These are phyloP conservation scores for Montipora sp. DNA, from an alignment of 64 coral and sea anemone genomes.

Conservation along the genomic window DNA sequence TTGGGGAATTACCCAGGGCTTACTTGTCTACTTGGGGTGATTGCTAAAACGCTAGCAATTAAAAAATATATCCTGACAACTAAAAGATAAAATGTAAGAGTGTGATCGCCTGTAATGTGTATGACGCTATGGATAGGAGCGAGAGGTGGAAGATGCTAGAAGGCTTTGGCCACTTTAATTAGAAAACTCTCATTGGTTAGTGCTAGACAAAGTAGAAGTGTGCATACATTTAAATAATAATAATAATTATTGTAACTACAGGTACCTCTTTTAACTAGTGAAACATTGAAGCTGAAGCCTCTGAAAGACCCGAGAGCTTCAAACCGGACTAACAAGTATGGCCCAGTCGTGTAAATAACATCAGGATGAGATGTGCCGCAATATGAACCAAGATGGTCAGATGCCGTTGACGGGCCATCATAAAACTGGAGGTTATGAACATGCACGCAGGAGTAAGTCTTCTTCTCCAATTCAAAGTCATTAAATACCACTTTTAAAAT, in stretches of 20 bases:
- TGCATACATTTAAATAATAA: neutral
- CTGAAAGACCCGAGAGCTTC: neutral
- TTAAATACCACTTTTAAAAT: constrained; percentile 5
- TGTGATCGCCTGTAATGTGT: too few species aligned
- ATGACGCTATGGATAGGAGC: too few species aligned
- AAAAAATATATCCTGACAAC: too few species aligned
- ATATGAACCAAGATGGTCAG: neutral
- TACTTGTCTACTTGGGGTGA: too few species aligned
- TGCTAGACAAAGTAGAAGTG: too few species aligned
- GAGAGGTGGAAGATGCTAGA: too few species aligned
- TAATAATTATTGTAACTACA: neutral
- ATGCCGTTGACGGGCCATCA: neutral
- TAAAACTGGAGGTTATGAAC: neutral
- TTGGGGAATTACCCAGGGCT: too few species aligned
- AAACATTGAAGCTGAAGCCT: constrained; percentile 4
- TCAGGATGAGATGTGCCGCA: neutral
- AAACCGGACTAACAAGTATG: neutral
- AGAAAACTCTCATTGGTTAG: too few species aligned
- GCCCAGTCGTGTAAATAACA: constrained; percentile 27
- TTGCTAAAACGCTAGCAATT: too few species aligned
- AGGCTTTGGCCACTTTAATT: too few species aligned
- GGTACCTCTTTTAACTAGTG: neutral
- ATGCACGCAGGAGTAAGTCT: neutral
- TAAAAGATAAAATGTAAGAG: too few species aligned
- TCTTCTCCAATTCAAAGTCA: neutral